Base-by-base conservation (phyloP, 1,140 invertebrate genomes). In the Pseudobourletiella spinata region DNA sequence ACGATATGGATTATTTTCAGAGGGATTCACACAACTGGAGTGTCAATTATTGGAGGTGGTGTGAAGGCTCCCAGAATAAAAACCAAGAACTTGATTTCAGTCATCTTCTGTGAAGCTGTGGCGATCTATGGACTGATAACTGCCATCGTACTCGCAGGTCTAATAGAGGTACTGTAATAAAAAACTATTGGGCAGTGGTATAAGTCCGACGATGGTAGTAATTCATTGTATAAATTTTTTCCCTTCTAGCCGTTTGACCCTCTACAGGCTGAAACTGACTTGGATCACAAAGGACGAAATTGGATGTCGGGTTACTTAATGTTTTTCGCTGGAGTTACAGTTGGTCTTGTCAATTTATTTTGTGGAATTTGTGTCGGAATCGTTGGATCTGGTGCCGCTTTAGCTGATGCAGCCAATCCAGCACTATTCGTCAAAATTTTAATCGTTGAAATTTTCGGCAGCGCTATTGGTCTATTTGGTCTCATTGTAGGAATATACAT, bases 91-190 rank as follows among this genome's bases (percentile, higher is more conserved):
- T 83, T 99, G 70, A 96, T 99, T 72, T 97, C 93, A 55, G 95
- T 98, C 73, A 98, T 98, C 76, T 98, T 98, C 80, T 98, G 95
- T 76, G 95, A 98, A 79, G 95, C 95, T 71, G 95, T 98, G 0
- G 95, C 95, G 57, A 98, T 98, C 77, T 98, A 98, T 76, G 95
- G 95, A n/a, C 82, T 98, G 24, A 98, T 98, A 73, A 95, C 95
- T 72, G 93, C 95, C 29, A 97, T 98, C 74, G 92, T 98, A 26
- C 81, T 98, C 39, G 89, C 88, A 55, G 91, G 90, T 67, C 82
- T 86, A 73, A 76, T 94, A 64, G 85, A 86, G 65, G 81, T 82
- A 73, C n/a, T n/a, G n/a, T n/a, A n/a, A n/a, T n/a, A n/a, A n/a
- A n/a, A n/a, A n/a, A n/a, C n/a, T n/a, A 60, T 15, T 26, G n/a